phyloP scores from a whole-genome alignment of 1,140 invertebrate species.

The Amphibalanus amphitrite region DNA sequence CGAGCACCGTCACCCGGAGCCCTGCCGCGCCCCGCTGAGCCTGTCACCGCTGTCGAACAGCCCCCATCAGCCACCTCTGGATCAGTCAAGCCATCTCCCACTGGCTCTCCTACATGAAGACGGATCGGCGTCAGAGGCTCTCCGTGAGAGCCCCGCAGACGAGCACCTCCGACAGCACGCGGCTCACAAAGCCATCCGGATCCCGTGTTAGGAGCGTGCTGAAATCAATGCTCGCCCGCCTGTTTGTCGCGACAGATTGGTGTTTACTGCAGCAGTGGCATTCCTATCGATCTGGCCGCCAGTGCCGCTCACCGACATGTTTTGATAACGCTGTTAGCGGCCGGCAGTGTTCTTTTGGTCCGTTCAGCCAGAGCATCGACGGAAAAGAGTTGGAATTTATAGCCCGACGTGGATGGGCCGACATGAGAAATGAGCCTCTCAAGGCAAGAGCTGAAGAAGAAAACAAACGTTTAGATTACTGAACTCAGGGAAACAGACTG shows the following conservation, averaged over 20 bases:
- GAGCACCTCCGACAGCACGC: background rate
- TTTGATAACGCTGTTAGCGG: background rate
- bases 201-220: background rate
- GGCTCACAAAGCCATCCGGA: background rate
- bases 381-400: background rate
- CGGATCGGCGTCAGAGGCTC: too few species aligned
- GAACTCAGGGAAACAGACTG: background rate
- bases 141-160: too few species aligned
- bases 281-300: background rate
- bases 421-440: background rate
- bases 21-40: too few species aligned
- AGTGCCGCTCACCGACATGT: background rate
- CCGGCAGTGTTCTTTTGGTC: background rate
- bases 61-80: too few species aligned
- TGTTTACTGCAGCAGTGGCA: background rate
- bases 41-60: background rate
- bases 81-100: too few species aligned
- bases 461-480: background rate
- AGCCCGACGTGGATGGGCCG: background rate
- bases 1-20: too few species aligned
- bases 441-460: background rate
- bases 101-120: background rate
- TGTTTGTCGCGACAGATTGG: background rate
- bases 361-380: background rate
- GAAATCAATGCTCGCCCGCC: background rate